These are phyloP conservation scores for Myioborus melanocephalus DNA, from an alignment of 2,797 vertebrate genomes.

Conservation along the genomic window DNA sequence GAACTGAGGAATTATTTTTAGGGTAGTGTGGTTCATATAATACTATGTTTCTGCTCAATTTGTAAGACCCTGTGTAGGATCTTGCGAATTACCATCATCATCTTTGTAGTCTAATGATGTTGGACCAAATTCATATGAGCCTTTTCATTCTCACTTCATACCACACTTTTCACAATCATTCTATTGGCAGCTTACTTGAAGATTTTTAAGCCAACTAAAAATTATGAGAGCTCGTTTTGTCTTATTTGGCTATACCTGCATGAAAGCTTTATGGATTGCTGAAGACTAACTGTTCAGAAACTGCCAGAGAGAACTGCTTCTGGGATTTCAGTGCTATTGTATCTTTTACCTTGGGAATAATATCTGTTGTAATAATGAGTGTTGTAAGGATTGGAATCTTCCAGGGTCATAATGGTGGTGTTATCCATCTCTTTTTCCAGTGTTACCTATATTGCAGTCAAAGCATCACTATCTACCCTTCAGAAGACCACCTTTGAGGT, in stretches of 20 bases:
- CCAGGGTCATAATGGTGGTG: neutral
- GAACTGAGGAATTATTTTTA: neutral
- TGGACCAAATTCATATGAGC: neutral
- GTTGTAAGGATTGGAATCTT: neutral
- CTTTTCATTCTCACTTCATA: neutral
- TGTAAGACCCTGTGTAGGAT: neutral
- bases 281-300: neutral
- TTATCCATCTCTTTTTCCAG: neutral
- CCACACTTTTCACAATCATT: neutral
- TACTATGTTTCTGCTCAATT: neutral
- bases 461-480: neutral
- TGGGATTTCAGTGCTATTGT: neutral
- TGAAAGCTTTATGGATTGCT: neutral
- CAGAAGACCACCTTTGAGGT: neutral
- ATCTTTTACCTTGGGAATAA: neutral
- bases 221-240: neutral
- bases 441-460: neutral
- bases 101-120: neutral
- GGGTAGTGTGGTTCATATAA: neutral
- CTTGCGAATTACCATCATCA: neutral
- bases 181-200: neutral
- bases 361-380: neutral
- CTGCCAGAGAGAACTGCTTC: neutral
- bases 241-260: neutral
- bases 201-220: neutral